Conservation (phyloP, 1,140 invertebrate species). For the Bombus haemorrhoidalis region DNA sequence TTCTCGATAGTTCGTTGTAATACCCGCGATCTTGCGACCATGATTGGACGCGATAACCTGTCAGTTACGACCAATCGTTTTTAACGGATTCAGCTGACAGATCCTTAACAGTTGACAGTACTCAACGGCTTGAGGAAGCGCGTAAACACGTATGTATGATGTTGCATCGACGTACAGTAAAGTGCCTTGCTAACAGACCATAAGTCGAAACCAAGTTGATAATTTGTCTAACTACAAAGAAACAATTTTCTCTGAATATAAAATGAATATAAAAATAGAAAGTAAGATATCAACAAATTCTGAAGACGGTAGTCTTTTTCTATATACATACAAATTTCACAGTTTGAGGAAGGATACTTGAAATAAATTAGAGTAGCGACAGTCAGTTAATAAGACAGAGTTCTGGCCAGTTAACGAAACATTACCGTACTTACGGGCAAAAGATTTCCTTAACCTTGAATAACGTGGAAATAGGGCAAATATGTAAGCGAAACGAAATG, state of each 20-base stretch:
- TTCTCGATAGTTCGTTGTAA: not conserved
- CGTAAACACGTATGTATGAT: not conserved
- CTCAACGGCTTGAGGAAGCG: too few relatives aligned
- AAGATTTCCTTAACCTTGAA: slow-evolving; percentile 42
- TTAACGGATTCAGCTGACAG: not conserved
- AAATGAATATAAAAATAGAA: not conserved
- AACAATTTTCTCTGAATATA: not conserved
- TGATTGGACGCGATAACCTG: slow-evolving; percentile 8
- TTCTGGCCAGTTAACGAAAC: not conserved
- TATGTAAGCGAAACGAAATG: not conserved
- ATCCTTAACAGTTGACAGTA: not conserved
- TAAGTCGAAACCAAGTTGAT: not conserved
- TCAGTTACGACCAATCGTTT: slow-evolving; percentile 10
- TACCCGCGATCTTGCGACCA: not conserved
- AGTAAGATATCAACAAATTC: not conserved
- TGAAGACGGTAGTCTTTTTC: not conserved
- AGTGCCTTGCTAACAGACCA: not conserved
- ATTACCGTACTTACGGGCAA: slow-evolving; percentile 25
- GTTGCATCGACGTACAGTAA: not conserved
- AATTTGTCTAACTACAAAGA: not conserved
- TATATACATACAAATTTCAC: not conserved
- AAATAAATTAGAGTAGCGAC: not conserved
- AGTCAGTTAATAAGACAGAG: not conserved
- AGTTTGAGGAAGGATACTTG: not conserved
- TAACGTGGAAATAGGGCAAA: slow-evolving; percentile 14